These are phyloP conservation scores for Agriopis marginaria DNA, from an alignment of 2,888 invertebrate genomes.

Conservation along the genomic window DNA sequence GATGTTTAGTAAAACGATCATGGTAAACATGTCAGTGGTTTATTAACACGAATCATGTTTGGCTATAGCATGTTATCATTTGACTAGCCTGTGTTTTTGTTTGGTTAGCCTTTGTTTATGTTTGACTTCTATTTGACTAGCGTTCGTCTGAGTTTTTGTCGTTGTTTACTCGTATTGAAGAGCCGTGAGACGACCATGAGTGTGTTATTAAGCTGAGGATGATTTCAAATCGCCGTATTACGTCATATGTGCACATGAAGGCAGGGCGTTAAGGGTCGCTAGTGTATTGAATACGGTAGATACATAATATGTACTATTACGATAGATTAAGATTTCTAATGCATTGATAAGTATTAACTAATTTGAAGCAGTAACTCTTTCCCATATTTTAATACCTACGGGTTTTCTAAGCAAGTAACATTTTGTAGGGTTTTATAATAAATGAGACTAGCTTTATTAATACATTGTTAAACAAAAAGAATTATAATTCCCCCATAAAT, in stretches of 20 bases:
- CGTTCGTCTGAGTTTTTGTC: neutral
- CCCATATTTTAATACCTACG: no score
- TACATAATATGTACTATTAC: neutral
- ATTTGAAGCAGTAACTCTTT: no score
- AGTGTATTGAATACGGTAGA: constrained; percentile 12
- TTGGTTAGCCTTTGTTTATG: constrained; percentile 1
- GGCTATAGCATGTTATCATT: neutral
- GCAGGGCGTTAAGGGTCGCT: constrained; percentile 39
- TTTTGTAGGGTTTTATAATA: no score
- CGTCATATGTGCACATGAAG: constrained; percentile 58
- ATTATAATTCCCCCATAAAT: no score
- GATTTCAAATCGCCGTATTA: constrained; percentile 51
- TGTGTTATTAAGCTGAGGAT: constrained; percentile 58
- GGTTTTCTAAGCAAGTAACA: no score
- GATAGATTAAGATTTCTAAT: neutral
- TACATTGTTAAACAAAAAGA: no score
- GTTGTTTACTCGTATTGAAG: constrained; percentile 11
- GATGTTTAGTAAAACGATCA: no score
- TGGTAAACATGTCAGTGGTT: no score
- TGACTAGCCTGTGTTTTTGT: neutral
- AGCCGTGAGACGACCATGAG: constrained; percentile 14
- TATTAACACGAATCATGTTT: neutral
- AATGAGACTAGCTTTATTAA: no score
- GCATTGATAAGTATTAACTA: neutral
- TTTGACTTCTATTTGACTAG: neutral